These are phyloP conservation scores for Microhierax caerulescens DNA, from an alignment of 2,797 vertebrate genomes.

Conservation along the genomic window DNA sequence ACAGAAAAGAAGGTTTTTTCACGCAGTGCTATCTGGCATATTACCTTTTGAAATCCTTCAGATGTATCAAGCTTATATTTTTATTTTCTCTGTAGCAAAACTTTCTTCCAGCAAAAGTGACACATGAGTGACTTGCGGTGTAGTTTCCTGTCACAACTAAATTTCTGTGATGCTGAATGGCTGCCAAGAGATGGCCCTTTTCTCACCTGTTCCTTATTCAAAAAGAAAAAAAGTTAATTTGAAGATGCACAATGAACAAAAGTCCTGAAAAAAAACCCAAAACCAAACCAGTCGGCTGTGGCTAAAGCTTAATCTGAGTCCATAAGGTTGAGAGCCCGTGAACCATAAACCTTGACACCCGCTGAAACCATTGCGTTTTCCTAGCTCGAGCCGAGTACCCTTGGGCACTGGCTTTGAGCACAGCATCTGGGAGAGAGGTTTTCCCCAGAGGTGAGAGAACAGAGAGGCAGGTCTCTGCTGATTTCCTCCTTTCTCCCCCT, in stretches of 20 bases:
- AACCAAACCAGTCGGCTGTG: neutral
- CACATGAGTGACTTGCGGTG: neutral
- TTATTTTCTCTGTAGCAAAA: neutral
- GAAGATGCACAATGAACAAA: neutral
- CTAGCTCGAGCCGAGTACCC: neutral
- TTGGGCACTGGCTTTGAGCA: neutral
- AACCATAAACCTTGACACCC: neutral
- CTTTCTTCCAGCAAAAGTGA: neutral
- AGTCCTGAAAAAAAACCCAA: neutral
- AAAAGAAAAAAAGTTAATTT: neutral
- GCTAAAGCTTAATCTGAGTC: neutral
- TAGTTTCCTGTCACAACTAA: neutral
- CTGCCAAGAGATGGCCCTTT: neutral
- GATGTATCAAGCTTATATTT: neutral
- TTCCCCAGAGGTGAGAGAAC: neutral
- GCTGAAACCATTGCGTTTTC: neutral
- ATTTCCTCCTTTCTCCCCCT: neutral
- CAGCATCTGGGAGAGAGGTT: neutral
- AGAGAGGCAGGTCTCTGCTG: neutral
- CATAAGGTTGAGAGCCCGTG: neutral
- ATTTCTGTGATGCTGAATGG: neutral
- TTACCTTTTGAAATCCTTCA: neutral
- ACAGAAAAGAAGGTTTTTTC: neutral
- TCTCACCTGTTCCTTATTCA: neutral
- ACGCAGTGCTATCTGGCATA: neutral